phyloP scores from a whole-genome alignment of 2,888 invertebrate species.

The Leptogaster cylindrica region DNA sequence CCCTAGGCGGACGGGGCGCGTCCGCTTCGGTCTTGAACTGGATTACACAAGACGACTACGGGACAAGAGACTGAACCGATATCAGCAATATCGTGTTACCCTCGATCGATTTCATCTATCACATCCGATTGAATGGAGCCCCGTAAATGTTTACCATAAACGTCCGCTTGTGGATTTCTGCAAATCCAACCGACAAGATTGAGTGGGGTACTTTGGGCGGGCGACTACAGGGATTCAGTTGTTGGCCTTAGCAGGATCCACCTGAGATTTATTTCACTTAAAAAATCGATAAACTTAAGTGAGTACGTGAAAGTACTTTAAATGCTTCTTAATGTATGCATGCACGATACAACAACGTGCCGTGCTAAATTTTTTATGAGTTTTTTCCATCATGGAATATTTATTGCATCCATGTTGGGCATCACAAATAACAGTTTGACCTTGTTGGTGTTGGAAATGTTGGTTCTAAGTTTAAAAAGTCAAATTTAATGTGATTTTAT shows the following conservation, averaged over 20 bases:
- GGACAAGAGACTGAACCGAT: neutral
- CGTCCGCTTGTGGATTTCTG: neutral
- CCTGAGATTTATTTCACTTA: slow-evolving; percentile 24
- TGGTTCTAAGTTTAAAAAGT: too few relatives aligned
- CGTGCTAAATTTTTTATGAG: too few relatives aligned
- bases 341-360: too few relatives aligned
- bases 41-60: slow-evolving; percentile 3
- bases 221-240: neutral
- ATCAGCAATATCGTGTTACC: slow-evolving; percentile 1
- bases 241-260: neutral
- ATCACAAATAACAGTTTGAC: too few relatives aligned
- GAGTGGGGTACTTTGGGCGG: neutral
- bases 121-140: slow-evolving; percentile 5
- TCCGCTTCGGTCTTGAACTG: neutral
- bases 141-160: neutral
- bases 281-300: slow-evolving; percentile 15
- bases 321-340: too few relatives aligned
- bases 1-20: neutral
- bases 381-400: too few relatives aligned
- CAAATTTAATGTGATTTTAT: too few relatives aligned
- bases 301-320: slow-evolving; percentile 24
- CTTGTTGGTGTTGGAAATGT: too few relatives aligned
- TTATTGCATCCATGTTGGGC: too few relatives aligned
- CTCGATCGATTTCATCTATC: slow-evolving; percentile 21
- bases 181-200: neutral